These are phyloP conservation scores for Liopterus haemorrhoidalis DNA, from an alignment of 2,888 invertebrate species.

Conservation along the genomic window DNA sequence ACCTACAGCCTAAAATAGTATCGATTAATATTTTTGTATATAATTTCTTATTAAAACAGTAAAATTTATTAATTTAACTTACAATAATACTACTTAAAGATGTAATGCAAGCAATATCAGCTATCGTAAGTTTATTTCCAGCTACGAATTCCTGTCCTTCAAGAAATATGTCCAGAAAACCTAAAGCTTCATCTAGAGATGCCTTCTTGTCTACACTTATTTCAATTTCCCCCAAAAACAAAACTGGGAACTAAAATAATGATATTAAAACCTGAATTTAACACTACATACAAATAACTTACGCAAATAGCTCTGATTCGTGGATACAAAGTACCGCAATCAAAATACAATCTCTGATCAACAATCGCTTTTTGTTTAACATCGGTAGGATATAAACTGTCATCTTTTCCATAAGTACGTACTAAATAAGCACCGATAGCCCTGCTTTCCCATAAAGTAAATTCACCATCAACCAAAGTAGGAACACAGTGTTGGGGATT, in stretches of 20 bases:
- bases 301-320: constrained; percentile 58
- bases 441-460: constrained; percentile 61
- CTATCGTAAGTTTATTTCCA: constrained; percentile 57
- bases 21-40: background rate
- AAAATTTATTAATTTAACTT: constrained; percentile 35
- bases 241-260: constrained; percentile 53
- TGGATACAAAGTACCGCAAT: constrained; percentile 57
- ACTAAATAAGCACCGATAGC: constrained; percentile 60
- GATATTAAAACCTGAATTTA: constrained; percentile 1
- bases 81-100: constrained; percentile 54
- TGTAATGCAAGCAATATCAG: constrained; percentile 57
- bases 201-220: constrained; percentile 51
- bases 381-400: constrained; percentile 57
- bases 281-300: constrained; percentile 36
- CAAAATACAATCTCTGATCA: constrained; percentile 59
- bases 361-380: constrained; percentile 52
- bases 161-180: constrained; percentile 55
- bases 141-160: constrained; percentile 55
- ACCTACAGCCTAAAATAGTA: constrained; percentile 50
- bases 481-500: constrained; percentile 65
- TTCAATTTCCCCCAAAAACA: constrained; percentile 54
- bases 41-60: background rate
- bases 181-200: constrained; percentile 54
- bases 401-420: constrained; percentile 55
- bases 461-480: constrained; percentile 61